Base-by-base conservation (phyloP, 2,113 vertebrate genomes). In the Tricholaema leucomelas region DNA sequence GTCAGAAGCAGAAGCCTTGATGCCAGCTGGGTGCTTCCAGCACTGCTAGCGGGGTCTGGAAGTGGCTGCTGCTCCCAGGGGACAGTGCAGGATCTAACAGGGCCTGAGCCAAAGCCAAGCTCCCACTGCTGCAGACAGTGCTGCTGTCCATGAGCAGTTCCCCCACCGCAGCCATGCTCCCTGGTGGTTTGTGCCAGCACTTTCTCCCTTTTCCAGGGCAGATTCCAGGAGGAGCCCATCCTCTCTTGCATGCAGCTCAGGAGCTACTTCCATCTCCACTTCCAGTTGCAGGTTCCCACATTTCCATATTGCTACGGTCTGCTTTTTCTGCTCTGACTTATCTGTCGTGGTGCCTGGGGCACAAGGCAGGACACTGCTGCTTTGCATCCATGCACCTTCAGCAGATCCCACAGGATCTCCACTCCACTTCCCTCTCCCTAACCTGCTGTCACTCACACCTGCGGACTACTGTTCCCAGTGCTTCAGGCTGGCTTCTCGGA, bases 281-380 rank as follows among this genome's bases (percentile, higher is more conserved):
- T 89, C 33, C 50, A 31, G 74, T 71, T 55, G 63, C 23, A 76
- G 59, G 87, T 81, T 91, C 48, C 77, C 73, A 54, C 55, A 82
- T 85, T 93, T 82, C 84, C 71, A 50, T 46, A 85, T 8, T 54
- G 91, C 71, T 81, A 21, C 5, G 38, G 55, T 75, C 70, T 85
- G 61, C 5, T 69, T 56, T 31, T 67, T 36, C 73, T 63, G 0
- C 64, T 89, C 75, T 67, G 13, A 28, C 44, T 61, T 25, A 12
- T 10, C 14, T 40, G 74, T 28, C 4, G 4, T 54, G 42, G 36
- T 8, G 36, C 48, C 74, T 15, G 56, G 52, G 35, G 64, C 46
- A 76, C 63, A 59, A 74, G 85, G 35, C 60, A 67, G 54, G 66
- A 27, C n/a, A 40, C 35, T 38, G 15, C 8, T 54, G 31, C 21